Evolutionary conservation across 2,888 invertebrate species (phyloP).

Genomic region (Ectropis crepuscularia): DNA sequence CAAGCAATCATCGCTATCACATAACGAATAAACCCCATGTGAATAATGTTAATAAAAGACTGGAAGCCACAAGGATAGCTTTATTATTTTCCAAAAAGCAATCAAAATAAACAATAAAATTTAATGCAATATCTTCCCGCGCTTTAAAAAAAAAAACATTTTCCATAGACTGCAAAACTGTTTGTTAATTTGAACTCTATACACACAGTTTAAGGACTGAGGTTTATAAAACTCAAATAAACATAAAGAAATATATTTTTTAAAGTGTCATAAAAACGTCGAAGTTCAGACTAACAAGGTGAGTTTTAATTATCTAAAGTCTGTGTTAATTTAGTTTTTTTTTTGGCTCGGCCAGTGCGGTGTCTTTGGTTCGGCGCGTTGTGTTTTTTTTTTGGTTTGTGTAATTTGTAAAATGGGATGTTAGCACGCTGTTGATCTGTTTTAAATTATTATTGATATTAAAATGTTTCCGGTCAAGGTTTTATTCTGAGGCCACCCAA

Average conservation of each 20-base stretch:
- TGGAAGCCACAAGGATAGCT: constrained; percentile 49
- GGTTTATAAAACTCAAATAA: constrained; percentile 7
- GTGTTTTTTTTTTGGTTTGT: constrained; percentile 72
- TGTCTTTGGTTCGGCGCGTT: constrained; percentile 65
- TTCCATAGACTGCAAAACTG: constrained; percentile 12
- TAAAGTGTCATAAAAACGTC: constrained; percentile 63
- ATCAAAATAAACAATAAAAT: constrained; percentile 80
- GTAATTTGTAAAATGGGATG: constrained; percentile 81
- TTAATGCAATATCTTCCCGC: constrained; percentile 65
- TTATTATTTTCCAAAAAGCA: constrained; percentile 50
- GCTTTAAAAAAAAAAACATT: constrained; percentile 47
- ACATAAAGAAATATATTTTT: constrained; percentile 46
- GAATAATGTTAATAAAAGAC: constrained; percentile 39
- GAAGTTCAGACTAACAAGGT: constrained; percentile 73
- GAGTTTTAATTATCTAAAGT: constrained; percentile 79
- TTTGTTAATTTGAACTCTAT: constrained; percentile 42
- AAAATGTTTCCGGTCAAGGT: constrained; percentile 67
- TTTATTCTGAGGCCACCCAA: constrained; percentile 33
- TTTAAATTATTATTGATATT: constrained; percentile 74
- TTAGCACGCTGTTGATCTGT: constrained; percentile 76
- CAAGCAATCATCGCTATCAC: too few relatives aligned
- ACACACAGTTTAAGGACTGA: constrained; percentile 32
- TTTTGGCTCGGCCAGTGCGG: constrained; percentile 55
- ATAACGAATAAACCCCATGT: too few relatives aligned
- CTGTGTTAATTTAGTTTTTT: constrained; percentile 79